Evolutionary conservation across 2,888 invertebrate genomes (phyloP), one percentile per base, ranked within the genome.

Genomic region (Rhorus exstirpatorius): DNA sequence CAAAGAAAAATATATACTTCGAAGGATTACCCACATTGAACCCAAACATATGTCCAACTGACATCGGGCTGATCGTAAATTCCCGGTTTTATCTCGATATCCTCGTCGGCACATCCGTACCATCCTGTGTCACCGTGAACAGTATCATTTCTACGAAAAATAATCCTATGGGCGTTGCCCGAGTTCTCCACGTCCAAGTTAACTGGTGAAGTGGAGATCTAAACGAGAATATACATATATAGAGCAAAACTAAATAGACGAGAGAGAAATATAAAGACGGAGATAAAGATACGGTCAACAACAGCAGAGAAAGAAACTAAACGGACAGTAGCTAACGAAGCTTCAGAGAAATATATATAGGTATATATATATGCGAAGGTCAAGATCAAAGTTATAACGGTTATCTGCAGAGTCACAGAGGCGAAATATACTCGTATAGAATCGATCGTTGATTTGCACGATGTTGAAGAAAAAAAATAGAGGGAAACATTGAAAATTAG

Each of bases 11-110:
- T 24, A 6, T 8, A 38, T 21, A 65, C 38, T 21, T 7, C 31
- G 74, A 51, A 58, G n/a, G 53, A 49, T 19, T 24, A 87, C 90
- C 86, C 81, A 92, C 92, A 92, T 84, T 83, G 86, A 0, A 92
- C 90, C 65, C 90, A 92, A 80, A 92, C 89, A 67, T 92, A 92
- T 0, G 87, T 81, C 90, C 90, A 91, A 10, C 72, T 87, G 24
- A 87, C 81, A 1, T 87, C 65, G 7, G 86, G 78, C 17, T 88
- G 58, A 21, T 85, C 31, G 6, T 86, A 60, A 17, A 67, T 63
- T 10, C 84, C 72, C 1, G 61, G n/a, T 10, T 35, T 76, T 2
- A 86, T 67, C 7, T 83, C 35, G 2, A 87, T 70, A 3, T 85
- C 79, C 1, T 63, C 38, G 49, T 90, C 81, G 3, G 87, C 86